Conservation (phyloP, 2,888 invertebrate species). For the Tribolium freemani region DNA sequence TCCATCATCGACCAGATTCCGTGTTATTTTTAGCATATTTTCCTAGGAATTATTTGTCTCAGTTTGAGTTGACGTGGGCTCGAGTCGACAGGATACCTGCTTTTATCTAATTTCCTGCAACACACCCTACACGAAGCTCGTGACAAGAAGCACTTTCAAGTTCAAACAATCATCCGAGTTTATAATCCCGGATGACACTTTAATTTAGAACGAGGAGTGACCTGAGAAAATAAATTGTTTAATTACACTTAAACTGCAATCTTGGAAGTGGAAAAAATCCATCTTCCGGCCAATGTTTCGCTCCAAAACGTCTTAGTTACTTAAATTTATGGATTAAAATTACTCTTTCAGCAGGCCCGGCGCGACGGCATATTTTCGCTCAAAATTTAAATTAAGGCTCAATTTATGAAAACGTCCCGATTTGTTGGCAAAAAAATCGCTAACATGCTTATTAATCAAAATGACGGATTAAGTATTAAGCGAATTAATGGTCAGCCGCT, state of each 20-base stretch:
- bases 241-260: slow-evolving; percentile 1
- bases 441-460: slow-evolving; percentile 17
- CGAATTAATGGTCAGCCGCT: slow-evolving; percentile 17
- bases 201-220: slow-evolving; percentile 25
- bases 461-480: slow-evolving; percentile 25
- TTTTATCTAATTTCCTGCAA: slow-evolving; percentile 50
- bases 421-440: slow-evolving; percentile 3
- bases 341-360: background rate
- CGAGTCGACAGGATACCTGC: slow-evolving; percentile 39
- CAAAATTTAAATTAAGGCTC: slow-evolving; percentile 3
- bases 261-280: background rate
- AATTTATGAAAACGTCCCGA: slow-evolving; percentile 4
- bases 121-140: slow-evolving; percentile 35
- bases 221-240: slow-evolving; percentile 17
- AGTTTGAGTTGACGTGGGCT: slow-evolving; percentile 23
- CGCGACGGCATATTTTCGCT: background rate
- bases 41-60: slow-evolving; percentile 24
- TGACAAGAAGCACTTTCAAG: slow-evolving; percentile 38
- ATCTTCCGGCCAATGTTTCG: too few species aligned
- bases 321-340: background rate
- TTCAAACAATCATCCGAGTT: slow-evolving; percentile 35
- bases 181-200: slow-evolving; percentile 36
- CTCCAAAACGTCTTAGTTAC: background rate
- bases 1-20: slow-evolving; percentile 13
- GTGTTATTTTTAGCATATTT: slow-evolving; percentile 26